Conservation (phyloP, 2,113 vertebrate species). For the Trachemys scripta region DNA sequence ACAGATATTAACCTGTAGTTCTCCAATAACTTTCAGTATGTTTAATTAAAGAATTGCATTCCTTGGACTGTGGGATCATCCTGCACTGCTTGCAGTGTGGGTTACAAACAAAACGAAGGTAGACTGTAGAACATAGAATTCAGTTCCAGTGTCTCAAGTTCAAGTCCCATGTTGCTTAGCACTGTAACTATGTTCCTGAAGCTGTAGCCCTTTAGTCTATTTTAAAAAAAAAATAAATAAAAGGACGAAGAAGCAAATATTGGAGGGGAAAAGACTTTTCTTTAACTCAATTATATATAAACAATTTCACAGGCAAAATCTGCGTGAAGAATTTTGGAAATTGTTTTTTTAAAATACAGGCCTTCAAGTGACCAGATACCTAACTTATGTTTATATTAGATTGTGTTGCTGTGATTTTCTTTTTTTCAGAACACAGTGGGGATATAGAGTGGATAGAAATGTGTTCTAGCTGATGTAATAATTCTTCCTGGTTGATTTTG, state of each 20-base stretch:
- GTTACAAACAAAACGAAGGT: constrained; percentile 36
- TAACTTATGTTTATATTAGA: background rate
- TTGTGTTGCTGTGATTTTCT: background rate
- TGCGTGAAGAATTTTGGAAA: background rate
- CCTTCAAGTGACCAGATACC: background rate
- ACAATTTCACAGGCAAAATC: background rate
- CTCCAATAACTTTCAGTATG: background rate
- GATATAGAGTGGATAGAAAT: background rate
- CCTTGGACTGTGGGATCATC: background rate
- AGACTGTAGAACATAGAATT: background rate
- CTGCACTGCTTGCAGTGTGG: background rate
- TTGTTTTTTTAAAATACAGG: background rate
- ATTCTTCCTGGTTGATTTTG: background rate
- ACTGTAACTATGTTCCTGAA: background rate
- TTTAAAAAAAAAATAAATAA: constrained; percentile 1
- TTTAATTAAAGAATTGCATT: constrained; percentile 11
- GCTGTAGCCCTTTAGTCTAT: background rate
- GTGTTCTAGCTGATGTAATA: background rate
- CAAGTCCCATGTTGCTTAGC: background rate
- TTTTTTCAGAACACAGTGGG: background rate
- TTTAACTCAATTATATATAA: background rate
- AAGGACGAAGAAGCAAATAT: background rate
- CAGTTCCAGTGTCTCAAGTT: background rate
- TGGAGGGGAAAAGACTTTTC: background rate
- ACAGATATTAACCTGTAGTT: background rate